Evolutionary conservation across 2,113 vertebrate species (phyloP), one percentile per base, ranked within the genome.

Genomic region (Ammodytes marinus): DNA sequence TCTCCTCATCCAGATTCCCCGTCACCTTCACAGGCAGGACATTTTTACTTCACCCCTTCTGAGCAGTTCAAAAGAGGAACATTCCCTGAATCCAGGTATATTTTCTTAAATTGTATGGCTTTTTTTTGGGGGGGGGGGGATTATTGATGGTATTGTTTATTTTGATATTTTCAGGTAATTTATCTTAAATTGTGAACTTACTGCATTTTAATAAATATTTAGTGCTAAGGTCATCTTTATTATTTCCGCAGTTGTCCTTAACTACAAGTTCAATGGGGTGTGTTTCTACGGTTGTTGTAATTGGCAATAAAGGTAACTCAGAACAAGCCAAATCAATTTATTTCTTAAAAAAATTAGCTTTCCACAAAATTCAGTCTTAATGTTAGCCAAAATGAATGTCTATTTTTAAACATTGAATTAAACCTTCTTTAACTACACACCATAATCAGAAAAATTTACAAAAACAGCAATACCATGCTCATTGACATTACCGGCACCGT

Each of bases 1-100:
- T 95, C 81, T 93, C 81, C 10, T 81, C 42, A 65, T 95, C 85
- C 67, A 95, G 80, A 15, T 91, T 88, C 4, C 93, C 93, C 0
- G 92, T 95, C 73, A 93, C 86, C 81, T 93, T 45, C 65, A 88
- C 0, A 63, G n/a, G 54, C 0, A 13, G n/a, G 53, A 35, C 27
- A 27, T 27, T 27, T 27, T 27, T 27, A 27, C 27, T 27, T 27
- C 27, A 27, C 27, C 27, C 27, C 27, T 27, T 27, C 27, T 27
- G 27, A 27, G 27, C 27, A 27, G 27, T 27, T 27, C 27, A 27
- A 27, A 27, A 27, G 27, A 27, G 27, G 27, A 27, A 27, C 27
- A 27, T 27, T 27, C 27, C 27, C 27, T 27, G 27, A 1, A 27
- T 27, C 1, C 2, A 2, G 1, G 27, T 27, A 27, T 27, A 27